phyloP scores from a whole-genome alignment of 1,140 invertebrate species.

The Drosophila nasuta region DNA sequence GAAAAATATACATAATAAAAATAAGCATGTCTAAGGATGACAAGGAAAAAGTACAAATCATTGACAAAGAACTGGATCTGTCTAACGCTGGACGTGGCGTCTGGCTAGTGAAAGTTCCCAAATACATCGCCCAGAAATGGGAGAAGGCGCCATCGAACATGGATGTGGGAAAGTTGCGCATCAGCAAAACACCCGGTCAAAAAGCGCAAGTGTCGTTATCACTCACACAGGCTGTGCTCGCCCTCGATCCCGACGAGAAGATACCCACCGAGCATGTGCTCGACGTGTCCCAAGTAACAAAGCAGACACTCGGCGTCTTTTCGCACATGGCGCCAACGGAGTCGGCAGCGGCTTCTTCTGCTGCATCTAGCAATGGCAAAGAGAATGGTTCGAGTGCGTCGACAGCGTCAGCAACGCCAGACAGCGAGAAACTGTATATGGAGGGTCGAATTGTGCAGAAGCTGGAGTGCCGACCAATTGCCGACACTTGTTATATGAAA shows the following conservation, averaged over 20 bases:
- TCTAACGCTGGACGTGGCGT: conserved; percentile 95
- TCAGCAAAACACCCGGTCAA: conserved; percentile 86
- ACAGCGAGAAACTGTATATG: conserved; percentile 93
- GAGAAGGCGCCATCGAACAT: conserved; percentile 91
- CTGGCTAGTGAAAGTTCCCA: conserved; percentile 98
- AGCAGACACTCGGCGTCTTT: conserved; percentile 95
- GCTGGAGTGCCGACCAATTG: conserved; percentile 95
- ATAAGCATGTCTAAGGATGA: conserved; percentile 80
- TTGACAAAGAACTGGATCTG: conserved; percentile 92
- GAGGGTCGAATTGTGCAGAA: conserved; percentile 97
- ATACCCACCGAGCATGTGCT: conserved; percentile 91
- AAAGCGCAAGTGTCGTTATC: conserved; percentile 87
- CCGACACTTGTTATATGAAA: conserved; percentile 93
- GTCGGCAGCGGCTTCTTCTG: not conserved
- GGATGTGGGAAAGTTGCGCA: conserved; percentile 87
- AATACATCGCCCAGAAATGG: conserved; percentile 95
- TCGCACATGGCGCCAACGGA: conserved; percentile 89
- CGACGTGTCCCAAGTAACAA: conserved; percentile 94
- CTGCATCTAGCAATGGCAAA: conserved; percentile 57
- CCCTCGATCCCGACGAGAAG: conserved; percentile 78
- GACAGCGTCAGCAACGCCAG: conserved; percentile 88
- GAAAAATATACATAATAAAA: not conserved
- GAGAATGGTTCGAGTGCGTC: conserved; percentile 50
- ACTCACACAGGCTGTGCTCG: conserved; percentile 85
- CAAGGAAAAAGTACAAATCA: conserved; percentile 74